Base-by-base conservation (phyloP, 2,888 invertebrate species). In the Odontomyia ornata region DNA sequence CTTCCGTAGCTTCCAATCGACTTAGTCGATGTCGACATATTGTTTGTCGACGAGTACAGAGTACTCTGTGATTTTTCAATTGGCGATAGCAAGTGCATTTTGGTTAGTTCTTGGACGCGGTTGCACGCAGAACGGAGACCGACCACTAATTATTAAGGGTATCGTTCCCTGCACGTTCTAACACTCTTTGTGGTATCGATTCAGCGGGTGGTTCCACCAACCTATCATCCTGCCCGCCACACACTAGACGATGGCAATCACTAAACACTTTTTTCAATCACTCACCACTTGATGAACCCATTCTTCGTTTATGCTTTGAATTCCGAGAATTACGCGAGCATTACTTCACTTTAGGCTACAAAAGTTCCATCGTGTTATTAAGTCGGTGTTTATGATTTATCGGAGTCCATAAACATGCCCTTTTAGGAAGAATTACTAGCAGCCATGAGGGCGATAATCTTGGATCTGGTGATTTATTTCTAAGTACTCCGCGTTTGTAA, bases 71-170 rank as follows among this genome's bases (percentile, higher is more conserved):
- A 80, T 75, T 81, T 82, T 72, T 81, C 81, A 57, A 80, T 73
- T 28, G 80, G 80, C 62, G 81, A 80, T 25, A 80, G 79, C 23
- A 82, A 75, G 60, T 78, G 80, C 81, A 82, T 82, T 77, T 80
- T 81, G 46, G 25, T 23, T 23, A 47, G 15, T 9, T 52, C 11
- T 67, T 43, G 15, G 52, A 36, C 36, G 36, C 36, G 36, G 36
- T 18, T 52, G 52, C 52, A 52, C 15, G 36, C 36, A 9, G 36
- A 36, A 36, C 3, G 36, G 36, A 36, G 36, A 36, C 36, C 36
- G 36, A 36, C 36, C 36, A 36, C 36, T 36, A 36, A 36, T 36
- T n/a, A n/a, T n/a, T 36, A 36, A 36, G 36, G 36, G 36, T 52
- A 52, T 7, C 43, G 43, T 43, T 43, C 43, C 43, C 43, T 52